Evolutionary conservation across 2,797 vertebrate genomes (phyloP), one percentile per base, ranked within the genome.

Genomic region (Lithobates pipiens): DNA sequence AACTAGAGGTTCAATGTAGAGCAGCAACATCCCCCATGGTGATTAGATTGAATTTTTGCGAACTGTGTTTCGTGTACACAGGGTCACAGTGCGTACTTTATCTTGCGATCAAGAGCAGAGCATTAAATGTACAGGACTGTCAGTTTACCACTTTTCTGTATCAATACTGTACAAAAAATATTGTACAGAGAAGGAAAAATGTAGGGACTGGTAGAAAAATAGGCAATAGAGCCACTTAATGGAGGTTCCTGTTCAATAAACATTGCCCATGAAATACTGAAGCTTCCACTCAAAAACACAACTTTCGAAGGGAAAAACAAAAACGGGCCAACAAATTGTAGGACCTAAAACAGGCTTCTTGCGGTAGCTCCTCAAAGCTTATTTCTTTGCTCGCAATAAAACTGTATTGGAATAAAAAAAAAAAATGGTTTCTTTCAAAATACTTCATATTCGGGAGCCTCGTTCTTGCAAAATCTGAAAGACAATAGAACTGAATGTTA

Each of bases 391-490:
- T 34, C 90, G 89, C 90, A 50, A 73, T 73, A 73, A 82, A 91
- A 86, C 81, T 80, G 89, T 86, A 85, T 86, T 86, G n/a, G 4
- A 36, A 8, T 0, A 3, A 8, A 16, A 27, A 11, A 61, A 50
- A 81, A 72, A 86, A 89, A 85, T 86, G 84, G 90, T 91, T 85
- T 88, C 54, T 3, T 82, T 89, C 95, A 93, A 92, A 88, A 94
- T 90, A 87, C 92, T 94, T 99, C 95, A 99, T 96, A 98, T 99
- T 91, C 98, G 95, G 72, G 98, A 99, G 81, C 98, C 98, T 77
- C 98, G 94, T 89, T 99, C 98, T 94, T 99, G 98, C 92, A 99
- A 95, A 93, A 99, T 98, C 98, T 99, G 96, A 83, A 94, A 92
- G n/a, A 92, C 77, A 92, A 76, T 85, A 44, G 10, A 76, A 61